Evolutionary conservation across 2,888 invertebrate genomes (phyloP), one percentile per base, ranked within the genome.

Genomic region (Spodoptera exigua): DNA sequence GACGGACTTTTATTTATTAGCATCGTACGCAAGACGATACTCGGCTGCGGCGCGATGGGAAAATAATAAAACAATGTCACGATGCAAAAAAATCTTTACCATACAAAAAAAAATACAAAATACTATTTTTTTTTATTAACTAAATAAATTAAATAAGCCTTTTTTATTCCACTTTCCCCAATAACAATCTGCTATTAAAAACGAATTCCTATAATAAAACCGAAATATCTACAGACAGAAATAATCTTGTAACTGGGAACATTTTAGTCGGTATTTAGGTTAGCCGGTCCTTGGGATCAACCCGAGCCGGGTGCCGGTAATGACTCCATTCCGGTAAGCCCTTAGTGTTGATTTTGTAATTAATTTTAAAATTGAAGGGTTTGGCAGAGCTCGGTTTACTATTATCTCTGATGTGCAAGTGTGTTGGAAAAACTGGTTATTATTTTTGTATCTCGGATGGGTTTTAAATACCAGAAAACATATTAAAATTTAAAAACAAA

Each of bases 341-440:
- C 46, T 57, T 60, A 36, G 51, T 47, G 57, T 56, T 59, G 55
- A 66, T 64, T 58, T 51, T 37, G 49, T 63, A 60, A 76, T 67
- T 67, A 65, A 62, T 66, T 58, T 55, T 60, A 36, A 65, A 67
- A 56, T 58, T 56, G 35, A 41, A 54, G 44, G 55, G 40, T 45
- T 55, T 27, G 27, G 21, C 17, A 35, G 14, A 17, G 43, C 1
- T 3, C 34, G 45, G 60, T 69, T 69, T 51, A 54, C 57, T 44
- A 53, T 58, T 55, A 39, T 36, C 9, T 17, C n/a, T 9, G 27
- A 12, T 18, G 11, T 4, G 3, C 11, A 10, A 3, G 1, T 16
- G 13, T 1, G 16, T 7, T 27, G n/a, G 40, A 13, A 18, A 10
- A 35, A 9, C 14, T 13, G 17, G n/a, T n/a, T n/a, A n/a, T n/a